Base-by-base conservation (phyloP, 2,113 vertebrate species). In the Myotis yumanensis region DNA sequence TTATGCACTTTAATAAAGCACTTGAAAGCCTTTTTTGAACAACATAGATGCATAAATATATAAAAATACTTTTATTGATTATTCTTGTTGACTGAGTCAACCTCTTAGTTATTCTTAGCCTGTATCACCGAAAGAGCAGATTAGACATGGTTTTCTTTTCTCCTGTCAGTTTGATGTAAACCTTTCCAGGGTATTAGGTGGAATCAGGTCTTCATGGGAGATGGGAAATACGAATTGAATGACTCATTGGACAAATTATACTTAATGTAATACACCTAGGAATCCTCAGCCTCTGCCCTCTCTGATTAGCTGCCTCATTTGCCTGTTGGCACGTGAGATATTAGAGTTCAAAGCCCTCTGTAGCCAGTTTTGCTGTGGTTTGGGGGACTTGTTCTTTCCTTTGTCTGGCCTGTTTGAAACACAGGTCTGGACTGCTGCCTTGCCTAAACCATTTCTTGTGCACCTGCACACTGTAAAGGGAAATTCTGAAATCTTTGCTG, bases 201-300 rank as follows among this genome's bases (percentile, higher is more conserved):
- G 94, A 96, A 77, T 96, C 92, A 93, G 62, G 54, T 91, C 92
- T 96, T 94, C 93, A 86, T 88, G 92, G 90, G 76, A 96, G 59
- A 85, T 92, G 77, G 90, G 73, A 97, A 94, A 72, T 94, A 87
- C 54, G 81, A 97, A 93, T 66, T 90, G 89, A 91, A 86, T 92
- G 90, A 96, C 81, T 96, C 73, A 85, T 90, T 92, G 54, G 43
- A 52, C 64, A 86, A 77, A 75, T 90, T 96, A 87, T 75, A 82
- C 37, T 93, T 94, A 95, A 84, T 93, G 51, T 92, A 90, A 81
- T 43, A 59, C 82, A 51, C 48, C 79, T 75, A 69, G 46, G 93
- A 91, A 68, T 94, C 73, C 82, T 93, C 85, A 87, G 7, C 64
- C 43, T 48, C 95, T 96, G 37, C 88, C 51, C 59, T 90, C 40